These are phyloP conservation scores for Phyllostomus hastatus DNA, from an alignment of 2,113 vertebrate species.

Conservation along the genomic window DNA sequence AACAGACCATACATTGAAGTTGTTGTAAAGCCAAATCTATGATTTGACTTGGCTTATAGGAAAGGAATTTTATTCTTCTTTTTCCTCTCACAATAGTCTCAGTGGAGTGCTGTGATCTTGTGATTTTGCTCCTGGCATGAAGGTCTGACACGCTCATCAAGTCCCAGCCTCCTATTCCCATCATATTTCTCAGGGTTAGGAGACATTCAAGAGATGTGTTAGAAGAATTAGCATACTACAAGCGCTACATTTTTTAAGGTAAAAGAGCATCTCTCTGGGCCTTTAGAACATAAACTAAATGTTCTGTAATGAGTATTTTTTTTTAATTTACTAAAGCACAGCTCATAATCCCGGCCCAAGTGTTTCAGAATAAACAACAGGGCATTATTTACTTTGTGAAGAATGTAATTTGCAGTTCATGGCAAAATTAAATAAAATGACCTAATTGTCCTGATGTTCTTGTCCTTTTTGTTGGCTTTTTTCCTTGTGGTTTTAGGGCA, in stretches of 20 bases:
- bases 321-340: background rate
- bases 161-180: background rate
- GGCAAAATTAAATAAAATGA: background rate
- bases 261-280: background rate
- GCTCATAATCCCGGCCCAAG: background rate
- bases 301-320: background rate
- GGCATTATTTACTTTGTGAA: conserved; percentile 15
- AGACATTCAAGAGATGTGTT: background rate
- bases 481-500: background rate
- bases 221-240: background rate
- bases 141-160: background rate
- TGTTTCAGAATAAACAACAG: conserved; percentile 10
- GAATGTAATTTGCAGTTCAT: background rate
- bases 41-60: conserved; percentile 20
- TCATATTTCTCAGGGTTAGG: background rate
- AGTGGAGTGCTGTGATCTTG: conserved; percentile 6
- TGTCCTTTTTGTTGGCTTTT: background rate
- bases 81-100: background rate
- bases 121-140: conserved; percentile 7
- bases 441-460: background rate
- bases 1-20: conserved; percentile 10
- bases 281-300: background rate
- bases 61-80: conserved; percentile 33
- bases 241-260: background rate
- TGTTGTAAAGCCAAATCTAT: conserved; percentile 28